Percentiles rank a stretch among this genome's conserved stretches.
phyloP scores from a whole-genome alignment of 1,140 invertebrate genomes.

The Lithobius niger region DNA sequence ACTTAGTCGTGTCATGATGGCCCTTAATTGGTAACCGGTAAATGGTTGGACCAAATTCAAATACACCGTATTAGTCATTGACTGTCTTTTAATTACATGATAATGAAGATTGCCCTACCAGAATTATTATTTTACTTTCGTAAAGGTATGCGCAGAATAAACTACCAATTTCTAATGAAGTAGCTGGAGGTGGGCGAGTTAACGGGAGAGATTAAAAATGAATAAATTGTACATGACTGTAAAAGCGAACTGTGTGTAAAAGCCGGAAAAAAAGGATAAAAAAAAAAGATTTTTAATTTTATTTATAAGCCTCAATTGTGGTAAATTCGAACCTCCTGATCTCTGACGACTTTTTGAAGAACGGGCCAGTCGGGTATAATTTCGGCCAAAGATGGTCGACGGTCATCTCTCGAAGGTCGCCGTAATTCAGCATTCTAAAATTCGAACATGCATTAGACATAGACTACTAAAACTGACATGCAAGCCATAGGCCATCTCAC shows the following conservation, averaged over 20 bases:
- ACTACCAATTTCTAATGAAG: no score
- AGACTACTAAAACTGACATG: no score
- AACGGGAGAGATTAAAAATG: constrained; percentile 5
- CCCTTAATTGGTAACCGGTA: no score
- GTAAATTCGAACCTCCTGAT: constrained; percentile 29
- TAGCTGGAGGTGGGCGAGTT: no score
- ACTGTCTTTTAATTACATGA: no score
- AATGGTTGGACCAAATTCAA: no score
- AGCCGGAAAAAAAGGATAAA: background rate
- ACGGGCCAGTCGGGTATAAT: constrained; percentile 92
- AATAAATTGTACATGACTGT: background rate
- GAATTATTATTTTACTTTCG: no score
- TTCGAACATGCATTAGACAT: background rate
- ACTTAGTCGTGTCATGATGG: no score
- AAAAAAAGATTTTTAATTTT: background rate
- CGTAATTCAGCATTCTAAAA: constrained; percentile 8
- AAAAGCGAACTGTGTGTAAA: background rate
- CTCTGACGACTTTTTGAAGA: constrained; percentile 60
- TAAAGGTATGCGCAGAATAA: no score
- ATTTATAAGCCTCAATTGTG: constrained; percentile 1
- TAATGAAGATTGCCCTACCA: no score
- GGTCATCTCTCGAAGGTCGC: constrained; percentile 20
- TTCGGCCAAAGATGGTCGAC: constrained; percentile 81
- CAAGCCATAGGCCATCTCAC: no score
- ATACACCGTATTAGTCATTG: no score